These are phyloP conservation scores for Phylloscopus trochiloides DNA, from an alignment of 2,113 vertebrate species.

Conservation along the genomic window DNA sequence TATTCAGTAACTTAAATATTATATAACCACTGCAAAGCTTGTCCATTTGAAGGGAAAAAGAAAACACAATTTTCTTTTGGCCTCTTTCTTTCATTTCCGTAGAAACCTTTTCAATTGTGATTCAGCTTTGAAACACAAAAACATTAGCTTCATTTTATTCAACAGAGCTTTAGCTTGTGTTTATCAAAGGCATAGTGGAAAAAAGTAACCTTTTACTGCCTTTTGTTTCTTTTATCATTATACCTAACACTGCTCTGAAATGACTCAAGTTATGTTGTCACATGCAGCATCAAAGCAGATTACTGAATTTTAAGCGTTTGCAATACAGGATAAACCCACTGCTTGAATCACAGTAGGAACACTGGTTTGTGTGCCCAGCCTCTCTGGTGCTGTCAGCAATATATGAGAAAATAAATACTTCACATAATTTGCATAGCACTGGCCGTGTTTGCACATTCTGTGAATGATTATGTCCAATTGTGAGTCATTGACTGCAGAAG, in stretches of 20 bases:
- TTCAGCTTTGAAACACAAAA: conserved; percentile 49
- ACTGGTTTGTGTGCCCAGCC: neutral
- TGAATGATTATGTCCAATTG: neutral
- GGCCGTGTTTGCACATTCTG: neutral
- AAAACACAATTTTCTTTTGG: conserved; percentile 53
- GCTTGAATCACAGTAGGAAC: neutral
- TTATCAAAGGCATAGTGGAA: conserved; percentile 18
- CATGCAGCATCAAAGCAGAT: neutral
- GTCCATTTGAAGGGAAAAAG: conserved; percentile 48
- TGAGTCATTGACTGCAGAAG: neutral
- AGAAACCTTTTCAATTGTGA: conserved; percentile 44
- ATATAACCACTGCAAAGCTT: conserved; percentile 62
- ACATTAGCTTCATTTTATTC: conserved; percentile 43
- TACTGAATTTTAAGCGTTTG: neutral
- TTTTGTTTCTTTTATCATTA: neutral
- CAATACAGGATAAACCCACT: neutral
- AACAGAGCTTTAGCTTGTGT: conserved; percentile 13
- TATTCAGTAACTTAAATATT: conserved; percentile 58
- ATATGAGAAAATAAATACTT: neutral
- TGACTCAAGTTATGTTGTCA: neutral
- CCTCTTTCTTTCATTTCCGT: conserved; percentile 49
- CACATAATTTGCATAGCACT: neutral
- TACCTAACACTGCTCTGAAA: neutral
- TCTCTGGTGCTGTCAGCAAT: neutral
- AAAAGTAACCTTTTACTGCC: neutral